Evolutionary conservation across 2,113 vertebrate genomes (phyloP), one percentile per base, ranked within the genome.

Genomic region (Mellivora capensis): DNA sequence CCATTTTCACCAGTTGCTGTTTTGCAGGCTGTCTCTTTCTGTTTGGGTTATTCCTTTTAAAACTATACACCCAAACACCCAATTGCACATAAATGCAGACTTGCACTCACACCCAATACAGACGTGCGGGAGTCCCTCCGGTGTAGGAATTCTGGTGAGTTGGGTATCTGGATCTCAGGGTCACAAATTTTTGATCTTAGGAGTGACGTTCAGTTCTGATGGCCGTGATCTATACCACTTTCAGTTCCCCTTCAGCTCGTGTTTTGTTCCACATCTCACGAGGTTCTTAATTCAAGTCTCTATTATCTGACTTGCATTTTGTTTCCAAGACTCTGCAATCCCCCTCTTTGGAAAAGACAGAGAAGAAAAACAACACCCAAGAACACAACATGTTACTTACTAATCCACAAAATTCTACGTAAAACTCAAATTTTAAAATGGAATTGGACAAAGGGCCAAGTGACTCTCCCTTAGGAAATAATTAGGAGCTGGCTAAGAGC

Each of bases 1-100:
- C 96, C 23, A 1, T 93, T 57, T 79, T 91, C 79, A 64, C 34
- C 80, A 77, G 77, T 74, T 96, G 62, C 89, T 77, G 76, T 54
- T 74, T 88, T 62, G 94, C 86, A 74, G n/a, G 52, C 95, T 93
- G n/a, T 95, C 74, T 97, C 85, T 97, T 94, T 96, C 89, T 49
- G 18, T 93, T 89, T 94, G 25, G 86, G 37, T 82, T 83, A 54
- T 42, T 82, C 64, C 47, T 93, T 93, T 64, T 18, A 17, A 93
- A 93, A 57, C 74, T 54, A 72, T 14, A 79, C 6, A 90, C 49
- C 44, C 80, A 54, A 47, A 20, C 29, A 15, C 31, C 13, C 64
- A 27, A 39, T 62, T 10, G 49, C 69, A 29, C n/a, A 21, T 31
- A 15, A 2, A n/a, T 3, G 0, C 47, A 39, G 52, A 8, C 27